phyloP scores from a whole-genome alignment of 2,888 invertebrate genomes.

The Eupithecia subfuscata region DNA sequence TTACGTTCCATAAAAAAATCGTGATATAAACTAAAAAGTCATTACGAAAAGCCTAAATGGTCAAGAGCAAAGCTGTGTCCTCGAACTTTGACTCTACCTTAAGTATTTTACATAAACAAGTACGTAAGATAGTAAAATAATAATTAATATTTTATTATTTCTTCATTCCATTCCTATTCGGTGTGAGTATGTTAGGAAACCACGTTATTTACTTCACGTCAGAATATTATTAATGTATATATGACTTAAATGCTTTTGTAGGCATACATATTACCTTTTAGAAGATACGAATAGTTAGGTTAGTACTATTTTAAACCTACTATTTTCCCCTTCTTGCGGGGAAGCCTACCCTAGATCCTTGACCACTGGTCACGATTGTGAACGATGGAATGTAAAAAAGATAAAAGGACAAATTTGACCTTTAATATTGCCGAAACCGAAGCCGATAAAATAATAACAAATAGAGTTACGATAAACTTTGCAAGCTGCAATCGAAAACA shows the following conservation, averaged over 20 bases:
- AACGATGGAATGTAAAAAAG: not conserved
- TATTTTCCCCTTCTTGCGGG: too few species aligned
- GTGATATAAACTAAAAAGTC: not conserved
- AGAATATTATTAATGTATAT: not conserved
- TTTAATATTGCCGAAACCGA: not conserved
- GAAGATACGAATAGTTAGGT: not conserved
- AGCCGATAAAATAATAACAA: slow-evolving; percentile 3
- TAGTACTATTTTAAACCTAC: too few species aligned
- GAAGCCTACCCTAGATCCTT: not conserved
- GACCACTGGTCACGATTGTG: too few species aligned
- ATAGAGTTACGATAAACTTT: not conserved
- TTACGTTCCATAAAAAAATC: not conserved
- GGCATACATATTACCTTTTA: not conserved
- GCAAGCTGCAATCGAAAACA: not conserved
- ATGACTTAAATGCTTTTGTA: not conserved
- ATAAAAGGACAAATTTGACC: not conserved
- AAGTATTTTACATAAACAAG: not conserved
- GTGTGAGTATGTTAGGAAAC: slow-evolving; percentile 1
- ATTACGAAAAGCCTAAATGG: slow-evolving; percentile 1
- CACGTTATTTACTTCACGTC: not conserved
- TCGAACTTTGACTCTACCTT: not conserved
- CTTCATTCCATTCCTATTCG: slow-evolving; percentile 4
- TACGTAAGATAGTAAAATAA: not conserved
- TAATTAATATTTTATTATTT: not conserved
- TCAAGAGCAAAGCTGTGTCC: slow-evolving; percentile 9